A percentile compares a stretch with the other conserved stretches of the same genome.
phyloP scores from a whole-genome alignment of 2,113 vertebrate species.

The Atlantisia rogersi region DNA sequence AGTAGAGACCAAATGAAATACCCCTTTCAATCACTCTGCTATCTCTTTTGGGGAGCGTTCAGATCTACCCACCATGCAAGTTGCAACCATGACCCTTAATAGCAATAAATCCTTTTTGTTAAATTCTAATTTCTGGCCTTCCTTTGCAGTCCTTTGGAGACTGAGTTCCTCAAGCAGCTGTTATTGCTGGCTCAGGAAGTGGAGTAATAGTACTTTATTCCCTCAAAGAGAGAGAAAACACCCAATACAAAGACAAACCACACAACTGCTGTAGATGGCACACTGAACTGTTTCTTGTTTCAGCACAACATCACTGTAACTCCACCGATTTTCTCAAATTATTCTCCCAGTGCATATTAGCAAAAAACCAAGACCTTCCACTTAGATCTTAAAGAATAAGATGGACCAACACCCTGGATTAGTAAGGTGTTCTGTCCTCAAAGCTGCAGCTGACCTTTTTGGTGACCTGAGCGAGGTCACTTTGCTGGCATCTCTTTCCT shows the following conservation, averaged over 20 bases:
- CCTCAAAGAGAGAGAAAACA: not conserved
- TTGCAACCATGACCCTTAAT: not conserved
- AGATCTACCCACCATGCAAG: not conserved
- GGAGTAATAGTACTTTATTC: not conserved
- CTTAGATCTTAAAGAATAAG: not conserved
- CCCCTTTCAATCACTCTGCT: not conserved
- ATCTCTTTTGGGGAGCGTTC: not conserved
- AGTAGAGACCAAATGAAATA: conserved; percentile 20
- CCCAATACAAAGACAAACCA: not conserved
- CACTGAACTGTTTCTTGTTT: not conserved
- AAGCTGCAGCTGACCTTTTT: not conserved
- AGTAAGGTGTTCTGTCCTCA: not conserved
- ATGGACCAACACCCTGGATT: rapidly evolving
- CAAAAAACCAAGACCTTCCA: not conserved
- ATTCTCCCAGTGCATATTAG: not conserved
- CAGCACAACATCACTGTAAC: not conserved
- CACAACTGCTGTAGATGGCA: not conserved
- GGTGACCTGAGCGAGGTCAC: not conserved
- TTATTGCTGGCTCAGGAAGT: not conserved
- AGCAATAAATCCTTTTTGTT: conserved; percentile 30
- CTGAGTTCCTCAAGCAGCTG: not conserved
- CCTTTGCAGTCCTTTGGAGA: not conserved
- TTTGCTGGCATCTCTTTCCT: not conserved
- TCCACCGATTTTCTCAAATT: not conserved
- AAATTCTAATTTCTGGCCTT: conserved; percentile 32